phyloP scores from a whole-genome alignment of 2,888 invertebrate genomes.

The Uropetala carovei region DNA sequence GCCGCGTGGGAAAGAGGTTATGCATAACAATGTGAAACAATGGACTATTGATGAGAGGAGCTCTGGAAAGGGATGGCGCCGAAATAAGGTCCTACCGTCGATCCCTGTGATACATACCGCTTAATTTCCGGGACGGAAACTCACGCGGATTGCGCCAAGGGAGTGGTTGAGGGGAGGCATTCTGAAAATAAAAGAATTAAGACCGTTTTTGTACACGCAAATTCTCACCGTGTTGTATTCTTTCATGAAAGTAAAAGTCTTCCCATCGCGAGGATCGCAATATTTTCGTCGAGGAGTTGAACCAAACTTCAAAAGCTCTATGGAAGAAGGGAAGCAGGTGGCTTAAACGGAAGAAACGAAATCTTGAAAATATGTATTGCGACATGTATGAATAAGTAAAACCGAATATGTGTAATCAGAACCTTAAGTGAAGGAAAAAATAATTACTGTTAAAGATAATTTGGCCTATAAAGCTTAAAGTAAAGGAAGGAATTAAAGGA shows the following conservation, averaged over 20 bases:
- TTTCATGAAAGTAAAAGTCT: slow-evolving; percentile 38
- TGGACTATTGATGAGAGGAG: slow-evolving; percentile 41
- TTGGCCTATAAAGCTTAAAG: too few species aligned
- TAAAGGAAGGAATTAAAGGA: too few species aligned
- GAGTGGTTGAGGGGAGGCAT: slow-evolving; percentile 8
- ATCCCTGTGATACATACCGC: slow-evolving; percentile 47
- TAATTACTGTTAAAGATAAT: too few species aligned
- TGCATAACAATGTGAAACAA: slow-evolving; percentile 60
- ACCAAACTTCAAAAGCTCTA: neutral
- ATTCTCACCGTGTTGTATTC: slow-evolving; percentile 11
- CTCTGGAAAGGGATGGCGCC: neutral
- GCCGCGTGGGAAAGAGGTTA: slow-evolving; percentile 58
- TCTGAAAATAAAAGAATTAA: neutral
- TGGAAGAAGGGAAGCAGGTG: neutral
- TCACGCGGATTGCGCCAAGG: slow-evolving; percentile 49
- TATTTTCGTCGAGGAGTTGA: neutral
- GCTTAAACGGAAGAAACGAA: neutral
- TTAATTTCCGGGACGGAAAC: slow-evolving; percentile 49
- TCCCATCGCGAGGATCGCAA: neutral
- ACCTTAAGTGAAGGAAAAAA: too few species aligned
- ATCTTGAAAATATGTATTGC: too few species aligned
- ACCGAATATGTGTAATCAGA: too few species aligned
- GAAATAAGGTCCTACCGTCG: slow-evolving; percentile 6
- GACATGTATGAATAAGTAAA: too few species aligned
- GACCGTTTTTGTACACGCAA: neutral